phyloP scores from a whole-genome alignment of 2,888 invertebrate species.

The Geophilus truncorum region DNA sequence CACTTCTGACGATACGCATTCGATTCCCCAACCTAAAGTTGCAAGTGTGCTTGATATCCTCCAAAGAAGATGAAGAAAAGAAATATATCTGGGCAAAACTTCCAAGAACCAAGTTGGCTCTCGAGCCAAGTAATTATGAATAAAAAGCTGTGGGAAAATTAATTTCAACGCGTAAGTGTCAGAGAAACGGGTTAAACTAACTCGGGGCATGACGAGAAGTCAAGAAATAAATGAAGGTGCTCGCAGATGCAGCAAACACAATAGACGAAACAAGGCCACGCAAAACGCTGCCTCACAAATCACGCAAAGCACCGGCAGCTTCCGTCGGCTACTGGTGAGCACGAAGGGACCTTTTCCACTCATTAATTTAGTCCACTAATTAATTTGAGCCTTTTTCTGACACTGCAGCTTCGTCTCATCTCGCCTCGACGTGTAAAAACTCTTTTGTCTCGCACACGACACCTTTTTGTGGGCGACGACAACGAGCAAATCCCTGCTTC shows the following conservation, averaged over 20 bases:
- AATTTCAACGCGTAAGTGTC: background rate
- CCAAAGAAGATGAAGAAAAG: background rate
- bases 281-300: background rate
- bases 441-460: background rate
- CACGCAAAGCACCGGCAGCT: background rate
- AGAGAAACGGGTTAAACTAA: background rate
- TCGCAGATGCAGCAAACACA: background rate
- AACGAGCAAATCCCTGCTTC: background rate
- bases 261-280: background rate
- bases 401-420: background rate
- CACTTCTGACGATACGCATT: too few species aligned
- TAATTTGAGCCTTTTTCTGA: slow-evolving; percentile 6
- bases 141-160: background rate
- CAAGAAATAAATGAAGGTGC: background rate
- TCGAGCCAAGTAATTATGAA: slow-evolving; percentile 11
- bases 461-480: background rate
- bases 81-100: background rate
- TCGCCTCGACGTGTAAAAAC: background rate
- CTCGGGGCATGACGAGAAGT: background rate
- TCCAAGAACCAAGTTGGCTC: background rate
- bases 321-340: background rate
- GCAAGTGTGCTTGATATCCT: background rate
- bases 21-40: background rate
- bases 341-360: background rate
- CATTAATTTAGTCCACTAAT: slow-evolving; percentile 15